Evolutionary conservation across 2,113 vertebrate species (phyloP).

Genomic region (Cygnus buccinator): DNA sequence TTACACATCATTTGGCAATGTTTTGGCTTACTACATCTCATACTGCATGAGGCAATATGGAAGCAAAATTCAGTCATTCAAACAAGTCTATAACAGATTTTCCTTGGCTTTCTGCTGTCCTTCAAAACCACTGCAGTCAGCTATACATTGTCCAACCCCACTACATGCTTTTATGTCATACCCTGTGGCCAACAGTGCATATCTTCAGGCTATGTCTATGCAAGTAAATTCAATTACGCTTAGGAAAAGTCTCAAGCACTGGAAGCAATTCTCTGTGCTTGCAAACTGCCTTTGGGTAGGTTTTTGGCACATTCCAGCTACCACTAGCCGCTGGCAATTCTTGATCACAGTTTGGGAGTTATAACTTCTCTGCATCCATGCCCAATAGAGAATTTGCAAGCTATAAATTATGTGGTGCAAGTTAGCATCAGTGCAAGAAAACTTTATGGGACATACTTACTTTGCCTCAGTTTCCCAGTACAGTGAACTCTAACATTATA

Average conservation of each 20-base stretch:
- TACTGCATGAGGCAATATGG: neutral
- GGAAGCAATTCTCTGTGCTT: neutral
- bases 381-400: neutral
- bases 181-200: neutral
- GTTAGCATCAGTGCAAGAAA: neutral
- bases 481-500: fast-evolving
- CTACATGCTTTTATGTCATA: neutral
- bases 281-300: neutral
- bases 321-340: neutral
- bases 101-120: neutral
- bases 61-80: neutral
- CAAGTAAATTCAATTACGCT: fast-evolving
- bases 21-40: neutral
- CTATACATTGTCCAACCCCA: neutral
- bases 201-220: neutral
- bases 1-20: neutral
- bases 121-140: neutral
- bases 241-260: neutral
- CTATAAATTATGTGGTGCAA: neutral
- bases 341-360: neutral
- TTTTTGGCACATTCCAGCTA: neutral
- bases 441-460: neutral
- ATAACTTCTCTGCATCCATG: neutral
- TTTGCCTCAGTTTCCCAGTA: neutral
- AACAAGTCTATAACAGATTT: neutral